These are phyloP conservation scores for Athalia circularis DNA, from an alignment of 2,888 invertebrate species.

Conservation along the genomic window DNA sequence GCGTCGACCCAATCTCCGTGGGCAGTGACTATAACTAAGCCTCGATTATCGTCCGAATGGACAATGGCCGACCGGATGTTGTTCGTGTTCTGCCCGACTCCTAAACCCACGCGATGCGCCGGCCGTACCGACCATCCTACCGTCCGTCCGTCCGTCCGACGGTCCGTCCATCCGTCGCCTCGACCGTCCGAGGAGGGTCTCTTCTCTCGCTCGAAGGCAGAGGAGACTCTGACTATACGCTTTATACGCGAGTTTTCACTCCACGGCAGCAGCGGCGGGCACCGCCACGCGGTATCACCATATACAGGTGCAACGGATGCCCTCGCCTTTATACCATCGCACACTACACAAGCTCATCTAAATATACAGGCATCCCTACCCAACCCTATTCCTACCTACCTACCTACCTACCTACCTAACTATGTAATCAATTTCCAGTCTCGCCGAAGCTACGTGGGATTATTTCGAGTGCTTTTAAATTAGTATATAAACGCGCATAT, in stretches of 20 bases:
- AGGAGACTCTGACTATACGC: neutral
- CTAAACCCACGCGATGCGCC: conserved; percentile 64
- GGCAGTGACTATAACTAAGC: conserved; percentile 55
- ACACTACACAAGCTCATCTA: neutral
- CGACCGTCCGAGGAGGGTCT: conserved; percentile 17
- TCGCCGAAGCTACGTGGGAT: conserved; percentile 10
- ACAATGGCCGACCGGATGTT: conserved; percentile 68
- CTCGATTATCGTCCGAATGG: conserved; percentile 60
- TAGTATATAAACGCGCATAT: neutral
- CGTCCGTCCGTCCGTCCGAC: too few relatives aligned
- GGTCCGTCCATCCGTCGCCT: neutral
- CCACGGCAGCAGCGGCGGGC: neutral
- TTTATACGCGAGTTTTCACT: conserved; percentile 20
- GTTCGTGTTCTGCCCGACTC: conserved; percentile 59
- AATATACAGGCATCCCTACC: neutral
- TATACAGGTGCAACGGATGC: conserved; percentile 40
- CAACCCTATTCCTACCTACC: too few relatives aligned
- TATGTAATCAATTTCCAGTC: conserved; percentile 21
- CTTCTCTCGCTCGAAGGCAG: conserved; percentile 16
- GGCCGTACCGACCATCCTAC: conserved; percentile 9
- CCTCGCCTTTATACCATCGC: neutral
- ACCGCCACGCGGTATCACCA: conserved; percentile 23
- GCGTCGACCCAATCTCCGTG: conserved; percentile 38
- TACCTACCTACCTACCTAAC: neutral
- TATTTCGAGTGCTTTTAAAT: conserved; percentile 21